Percentiles rank a stretch among this genome's conserved stretches.
Conservation (phyloP, 2,113 vertebrate genomes). For the Lepisosteus oculatus region DNA sequence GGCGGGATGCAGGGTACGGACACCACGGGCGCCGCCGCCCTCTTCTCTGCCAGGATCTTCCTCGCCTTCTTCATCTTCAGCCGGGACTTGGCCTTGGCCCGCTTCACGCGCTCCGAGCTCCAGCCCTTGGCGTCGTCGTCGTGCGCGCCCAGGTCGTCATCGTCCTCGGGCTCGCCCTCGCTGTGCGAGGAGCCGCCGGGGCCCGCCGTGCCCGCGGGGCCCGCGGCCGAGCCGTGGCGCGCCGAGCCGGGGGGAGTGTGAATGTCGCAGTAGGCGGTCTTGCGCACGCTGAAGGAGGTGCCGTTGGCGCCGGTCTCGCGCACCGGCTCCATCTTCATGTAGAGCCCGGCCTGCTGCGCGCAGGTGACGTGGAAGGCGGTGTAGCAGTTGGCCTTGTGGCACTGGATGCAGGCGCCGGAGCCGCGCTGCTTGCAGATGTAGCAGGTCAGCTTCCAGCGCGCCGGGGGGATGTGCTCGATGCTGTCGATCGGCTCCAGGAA, state of each 20-base stretch:
- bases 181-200: slow-evolving; percentile 78
- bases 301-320: slow-evolving; percentile 92
- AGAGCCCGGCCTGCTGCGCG: slow-evolving; percentile 95
- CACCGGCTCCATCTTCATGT: slow-evolving; percentile 99
- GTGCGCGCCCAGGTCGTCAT: slow-evolving; percentile 87
- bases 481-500: slow-evolving; percentile 98
- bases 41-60: slow-evolving; percentile 93
- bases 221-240: slow-evolving; percentile 45
- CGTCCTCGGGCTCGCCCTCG: slow-evolving; percentile 88
- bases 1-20: slow-evolving; percentile 97
- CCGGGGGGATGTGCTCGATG: slow-evolving; percentile 95
- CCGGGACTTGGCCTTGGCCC: slow-evolving; percentile 94
- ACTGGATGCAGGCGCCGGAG: slow-evolving; percentile 95
- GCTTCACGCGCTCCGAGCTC: slow-evolving; percentile 94
- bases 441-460: slow-evolving; percentile 97
- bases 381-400: slow-evolving; percentile 98
- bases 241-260: slow-evolving; percentile 90
- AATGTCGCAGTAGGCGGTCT: slow-evolving; percentile 97
- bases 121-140: slow-evolving; percentile 93
- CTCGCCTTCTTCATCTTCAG: slow-evolving; percentile 96
- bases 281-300: slow-evolving; percentile 94
- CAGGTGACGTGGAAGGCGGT: slow-evolving; percentile 97
- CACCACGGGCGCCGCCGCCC: slow-evolving; percentile 91
- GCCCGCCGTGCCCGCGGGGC: slow-evolving; percentile 56
- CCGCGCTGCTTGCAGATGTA: slow-evolving; percentile 98